A percentile compares a stretch with the other conserved stretches of the same genome.
Evolutionary conservation across 2,113 vertebrate genomes (phyloP).

Genomic region (Grammomys surdaster): DNA sequence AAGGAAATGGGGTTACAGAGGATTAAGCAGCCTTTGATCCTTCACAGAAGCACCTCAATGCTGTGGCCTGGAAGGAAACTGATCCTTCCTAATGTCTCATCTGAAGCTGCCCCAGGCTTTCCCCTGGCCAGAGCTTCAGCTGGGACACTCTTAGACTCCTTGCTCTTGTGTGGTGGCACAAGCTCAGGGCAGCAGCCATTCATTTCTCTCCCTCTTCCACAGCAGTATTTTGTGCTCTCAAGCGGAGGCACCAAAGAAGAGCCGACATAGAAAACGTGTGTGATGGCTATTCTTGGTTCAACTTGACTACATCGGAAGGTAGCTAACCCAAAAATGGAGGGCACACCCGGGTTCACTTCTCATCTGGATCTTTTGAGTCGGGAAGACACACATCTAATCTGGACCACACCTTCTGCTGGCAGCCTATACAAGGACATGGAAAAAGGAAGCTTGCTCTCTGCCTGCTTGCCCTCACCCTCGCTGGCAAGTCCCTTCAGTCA

Average conservation of each 20-base stretch:
- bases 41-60: neutral
- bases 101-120: neutral
- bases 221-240: neutral
- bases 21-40: neutral
- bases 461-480: neutral
- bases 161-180: rapidly evolving
- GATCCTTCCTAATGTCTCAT: neutral
- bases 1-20: neutral
- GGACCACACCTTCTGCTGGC: neutral
- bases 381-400: neutral
- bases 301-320: neutral
- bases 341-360: neutral
- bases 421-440: neutral
- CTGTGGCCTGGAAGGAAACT: neutral
- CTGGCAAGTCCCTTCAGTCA: neutral
- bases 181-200: neutral
- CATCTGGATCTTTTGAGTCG: neutral
- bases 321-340: neutral
- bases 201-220: neutral
- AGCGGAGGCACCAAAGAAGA: rapidly evolving
- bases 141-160: rapidly evolving
- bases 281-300: too few relatives aligned
- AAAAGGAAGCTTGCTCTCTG: neutral
- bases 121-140: neutral
- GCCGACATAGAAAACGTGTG: neutral